Evolutionary conservation across 2,888 invertebrate species (phyloP).

Genomic region (Catocala nupta): DNA sequence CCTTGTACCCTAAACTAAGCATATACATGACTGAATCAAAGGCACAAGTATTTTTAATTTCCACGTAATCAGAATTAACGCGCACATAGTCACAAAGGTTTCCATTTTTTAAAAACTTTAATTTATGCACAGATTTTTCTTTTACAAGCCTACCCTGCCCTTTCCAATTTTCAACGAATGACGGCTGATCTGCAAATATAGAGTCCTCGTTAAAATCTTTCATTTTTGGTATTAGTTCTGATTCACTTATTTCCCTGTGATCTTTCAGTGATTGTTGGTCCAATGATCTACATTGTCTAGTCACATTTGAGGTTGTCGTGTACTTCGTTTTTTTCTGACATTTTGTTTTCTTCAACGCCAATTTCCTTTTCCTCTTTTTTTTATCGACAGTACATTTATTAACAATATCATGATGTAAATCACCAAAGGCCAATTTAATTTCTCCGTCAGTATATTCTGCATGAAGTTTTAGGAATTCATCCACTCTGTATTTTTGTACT

Average conservation of each 20-base stretch:
- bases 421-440: background rate
- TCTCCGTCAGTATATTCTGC: background rate
- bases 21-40: too few relatives aligned
- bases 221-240: too few relatives aligned
- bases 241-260: too few relatives aligned
- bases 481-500: background rate
- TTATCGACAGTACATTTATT: background rate
- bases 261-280: too few relatives aligned
- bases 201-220: conserved; percentile 6
- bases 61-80: too few relatives aligned
- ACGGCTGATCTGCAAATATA: conserved; percentile 8
- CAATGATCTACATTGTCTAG: too few relatives aligned
- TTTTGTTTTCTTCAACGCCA: background rate
- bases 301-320: too few relatives aligned
- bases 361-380: background rate
- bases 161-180: conserved; percentile 9
- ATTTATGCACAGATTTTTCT: too few relatives aligned
- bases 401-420: conserved; percentile 3
- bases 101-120: too few relatives aligned
- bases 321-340: conserved; percentile 5
- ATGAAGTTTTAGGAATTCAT: background rate
- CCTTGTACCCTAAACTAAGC: too few relatives aligned
- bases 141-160: background rate
- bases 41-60: too few relatives aligned
- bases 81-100: too few relatives aligned